phyloP scores from a whole-genome alignment of 1,140 invertebrate species.

The Coenobita brevimanus region DNA sequence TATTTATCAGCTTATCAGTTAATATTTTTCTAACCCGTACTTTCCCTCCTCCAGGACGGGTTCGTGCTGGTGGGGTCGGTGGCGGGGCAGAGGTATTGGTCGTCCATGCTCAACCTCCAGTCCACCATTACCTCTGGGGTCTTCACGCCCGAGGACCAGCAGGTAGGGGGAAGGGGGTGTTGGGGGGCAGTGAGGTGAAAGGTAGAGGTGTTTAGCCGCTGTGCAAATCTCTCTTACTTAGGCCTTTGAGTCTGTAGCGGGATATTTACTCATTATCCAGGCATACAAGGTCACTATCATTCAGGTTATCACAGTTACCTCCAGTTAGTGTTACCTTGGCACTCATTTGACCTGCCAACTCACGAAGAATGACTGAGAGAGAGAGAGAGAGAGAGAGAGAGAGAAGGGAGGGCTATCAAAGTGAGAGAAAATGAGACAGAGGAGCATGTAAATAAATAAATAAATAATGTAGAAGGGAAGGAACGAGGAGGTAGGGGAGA shows the following conservation, averaged over 20 bases:
- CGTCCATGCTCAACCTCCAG: constrained; percentile 95
- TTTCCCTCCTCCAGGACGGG: constrained; percentile 81
- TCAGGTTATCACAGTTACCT: too few species aligned
- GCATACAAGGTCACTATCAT: too few species aligned
- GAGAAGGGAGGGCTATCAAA: not conserved
- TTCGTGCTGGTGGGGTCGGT: constrained; percentile 97
- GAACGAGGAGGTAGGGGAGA: not conserved
- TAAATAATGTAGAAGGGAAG: not conserved
- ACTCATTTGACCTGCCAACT: not conserved
- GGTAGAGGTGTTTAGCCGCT: not conserved
- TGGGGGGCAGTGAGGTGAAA: not conserved
- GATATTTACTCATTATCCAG: too few species aligned
- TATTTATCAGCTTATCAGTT: too few species aligned
- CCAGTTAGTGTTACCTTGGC: too few species aligned
- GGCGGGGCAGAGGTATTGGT: constrained; percentile 98
- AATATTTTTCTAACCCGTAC: not conserved
- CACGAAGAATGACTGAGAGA: too few species aligned
- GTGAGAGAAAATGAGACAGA: not conserved
- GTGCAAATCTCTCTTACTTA: too few species aligned
- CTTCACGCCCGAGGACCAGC: constrained; percentile 98
- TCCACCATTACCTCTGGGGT: constrained; percentile 95
- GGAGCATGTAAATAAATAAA: not conserved
- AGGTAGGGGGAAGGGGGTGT: constrained; percentile 75
- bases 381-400: not conserved
- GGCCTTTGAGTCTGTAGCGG: too few species aligned